phyloP scores from a whole-genome alignment of 2,113 vertebrate species.

The Dromaius novaehollandiae region DNA sequence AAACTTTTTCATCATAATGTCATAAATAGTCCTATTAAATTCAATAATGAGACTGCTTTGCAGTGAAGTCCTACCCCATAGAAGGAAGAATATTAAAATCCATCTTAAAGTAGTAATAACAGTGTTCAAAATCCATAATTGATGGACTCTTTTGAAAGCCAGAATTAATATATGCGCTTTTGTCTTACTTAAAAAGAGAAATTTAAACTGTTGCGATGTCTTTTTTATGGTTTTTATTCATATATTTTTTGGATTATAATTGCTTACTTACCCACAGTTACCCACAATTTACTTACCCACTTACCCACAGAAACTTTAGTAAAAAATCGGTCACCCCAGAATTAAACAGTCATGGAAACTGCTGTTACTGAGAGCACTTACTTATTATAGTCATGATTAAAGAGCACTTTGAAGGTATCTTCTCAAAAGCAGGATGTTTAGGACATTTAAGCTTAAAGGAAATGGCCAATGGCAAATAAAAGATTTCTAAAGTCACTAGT shows the following conservation, averaged over 20 bases:
- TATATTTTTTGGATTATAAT: neutral
- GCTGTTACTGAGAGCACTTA: neutral
- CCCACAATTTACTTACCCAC: too few relatives aligned
- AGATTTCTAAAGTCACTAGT: slow-evolving; percentile 40
- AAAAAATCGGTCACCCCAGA: neutral
- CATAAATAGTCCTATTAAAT: slow-evolving; percentile 30
- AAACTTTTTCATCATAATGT: neutral
- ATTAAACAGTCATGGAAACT: slow-evolving; percentile 13
- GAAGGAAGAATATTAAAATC: slow-evolving; percentile 24
- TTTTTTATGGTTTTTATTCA: neutral
- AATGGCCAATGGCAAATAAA: slow-evolving; percentile 40
- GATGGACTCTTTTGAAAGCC: slow-evolving; percentile 8
- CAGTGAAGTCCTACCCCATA: neutral
- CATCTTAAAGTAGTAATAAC: slow-evolving; percentile 19
- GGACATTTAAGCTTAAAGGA: slow-evolving; percentile 35
- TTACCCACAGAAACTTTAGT: neutral
- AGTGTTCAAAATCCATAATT: neutral
- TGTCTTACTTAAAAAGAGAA: neutral
- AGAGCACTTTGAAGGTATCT: slow-evolving; percentile 5
- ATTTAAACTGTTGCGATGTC: neutral
- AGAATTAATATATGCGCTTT: neutral
- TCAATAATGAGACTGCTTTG: slow-evolving; percentile 8
- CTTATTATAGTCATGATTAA: slow-evolving; percentile 38
- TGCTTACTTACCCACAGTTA: neutral
- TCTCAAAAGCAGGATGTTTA: slow-evolving; percentile 30